phyloP scores from a whole-genome alignment of 1,140 invertebrate genomes.

The Monochamus saltuarius region DNA sequence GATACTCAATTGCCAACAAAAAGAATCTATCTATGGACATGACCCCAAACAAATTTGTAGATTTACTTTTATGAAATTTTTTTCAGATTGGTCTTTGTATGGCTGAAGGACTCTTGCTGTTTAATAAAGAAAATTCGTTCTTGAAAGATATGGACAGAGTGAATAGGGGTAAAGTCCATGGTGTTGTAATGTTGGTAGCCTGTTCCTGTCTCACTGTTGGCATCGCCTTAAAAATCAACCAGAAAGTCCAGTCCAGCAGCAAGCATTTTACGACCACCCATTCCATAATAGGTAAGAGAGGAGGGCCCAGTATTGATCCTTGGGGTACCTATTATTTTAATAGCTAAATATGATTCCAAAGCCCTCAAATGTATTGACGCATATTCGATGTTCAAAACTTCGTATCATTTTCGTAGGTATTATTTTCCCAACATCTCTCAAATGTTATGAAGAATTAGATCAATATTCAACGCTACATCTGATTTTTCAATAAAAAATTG shows the following conservation, averaged over 20 bases:
- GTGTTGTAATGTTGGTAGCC: neutral
- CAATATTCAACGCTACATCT: neutral
- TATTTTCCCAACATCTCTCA: no score
- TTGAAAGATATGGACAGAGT: neutral
- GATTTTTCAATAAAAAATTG: no score
- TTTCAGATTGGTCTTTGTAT: conserved; percentile 14
- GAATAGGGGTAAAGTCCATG: neutral
- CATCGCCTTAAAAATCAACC: conserved; percentile 6
- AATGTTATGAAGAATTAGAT: conserved; percentile 15
- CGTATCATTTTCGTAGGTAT: no score
- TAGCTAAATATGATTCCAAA: no score
- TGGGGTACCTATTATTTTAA: no score
- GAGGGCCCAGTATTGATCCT: no score
- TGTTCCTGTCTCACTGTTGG: conserved; percentile 12
- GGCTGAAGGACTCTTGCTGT: conserved; percentile 13
- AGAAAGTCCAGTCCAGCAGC: neutral
- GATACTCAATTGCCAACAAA: no score
- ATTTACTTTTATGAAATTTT: neutral
- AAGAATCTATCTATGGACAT: no score
- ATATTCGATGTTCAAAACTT: no score
- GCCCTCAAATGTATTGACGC: no score
- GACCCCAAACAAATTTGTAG: no score
- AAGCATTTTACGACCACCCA: conserved; percentile 2
- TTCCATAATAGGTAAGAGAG: no score
- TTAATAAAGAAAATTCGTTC: conserved; percentile 6